Base-by-base conservation (phyloP, 2,113 vertebrate species). In the Lampris megalopsis region DNA sequence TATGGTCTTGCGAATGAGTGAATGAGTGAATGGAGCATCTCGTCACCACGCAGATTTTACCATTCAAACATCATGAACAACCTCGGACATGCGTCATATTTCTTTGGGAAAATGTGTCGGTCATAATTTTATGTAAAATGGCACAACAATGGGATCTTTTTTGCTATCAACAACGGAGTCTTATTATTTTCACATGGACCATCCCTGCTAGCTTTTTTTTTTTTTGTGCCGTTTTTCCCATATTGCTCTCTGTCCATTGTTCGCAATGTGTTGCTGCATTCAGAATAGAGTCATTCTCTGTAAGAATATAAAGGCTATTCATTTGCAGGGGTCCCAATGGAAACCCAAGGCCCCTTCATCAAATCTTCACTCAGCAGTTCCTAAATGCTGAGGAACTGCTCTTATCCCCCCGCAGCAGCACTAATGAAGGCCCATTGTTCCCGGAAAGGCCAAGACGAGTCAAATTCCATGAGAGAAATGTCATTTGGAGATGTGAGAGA, bases 301-400 rank as follows among this genome's bases (percentile, higher is more conserved):
- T 60, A 42, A 49, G 66, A 63, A 80, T 77, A 66, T 48, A 74
- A 72, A 66, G 73, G 50, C 72, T 80, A 85, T 76, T 80, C 73
- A 68, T 78, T 72, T 65, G 72, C 63, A 79, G 36, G 56, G 70
- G 75, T 63, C 68, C n/a, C 53, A 63, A 40, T 66, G 63, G 80
- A 73, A 79, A 75, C 53, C 58, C 71, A 68, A 76, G 63, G 71
- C 52, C 68, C 63, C 80, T 82, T 82, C 72, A 82, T 80, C 63
- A 78, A 58, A 61, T 71, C 71, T 60, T 88, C 82, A 86, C 82
- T 83, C 83, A 83, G 80, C 82, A 75, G 72, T 83, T 83, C 61
- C 65, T 75, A 85, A 79, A 71, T 62, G 75, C 75, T 3, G 53
- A 75, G 87, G 82, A 89, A 83, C 62, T 74, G 65, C 77, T 83